phyloP scores from a whole-genome alignment of 2,113 vertebrate species.

The Calidris pygmaea region DNA sequence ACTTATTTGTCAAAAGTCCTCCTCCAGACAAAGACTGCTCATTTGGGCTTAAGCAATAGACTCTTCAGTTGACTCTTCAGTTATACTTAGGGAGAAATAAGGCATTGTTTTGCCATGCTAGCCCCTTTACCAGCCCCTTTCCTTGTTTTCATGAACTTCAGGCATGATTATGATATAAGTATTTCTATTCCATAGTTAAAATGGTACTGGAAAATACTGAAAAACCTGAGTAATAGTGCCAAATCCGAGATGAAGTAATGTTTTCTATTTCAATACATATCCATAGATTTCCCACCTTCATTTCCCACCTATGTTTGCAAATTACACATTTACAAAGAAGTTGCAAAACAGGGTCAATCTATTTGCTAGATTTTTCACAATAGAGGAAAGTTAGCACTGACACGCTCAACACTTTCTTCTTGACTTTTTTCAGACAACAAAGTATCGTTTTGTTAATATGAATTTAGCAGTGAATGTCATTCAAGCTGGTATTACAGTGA shows the following conservation, averaged over 20 bases:
- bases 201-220: background rate
- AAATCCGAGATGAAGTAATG: background rate
- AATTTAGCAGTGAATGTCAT: background rate
- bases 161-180: background rate
- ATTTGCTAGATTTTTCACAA: background rate
- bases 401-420: background rate
- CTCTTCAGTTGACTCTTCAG: background rate
- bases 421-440: background rate
- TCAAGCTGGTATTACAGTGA: background rate
- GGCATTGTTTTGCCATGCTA: background rate
- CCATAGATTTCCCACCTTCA: background rate
- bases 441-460: background rate
- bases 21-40: background rate
- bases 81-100: background rate
- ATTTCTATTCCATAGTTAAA: background rate
- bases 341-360: background rate
- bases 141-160: background rate
- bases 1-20: background rate
- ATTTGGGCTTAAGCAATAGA: background rate
- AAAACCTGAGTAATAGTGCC: background rate
- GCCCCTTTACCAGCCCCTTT: background rate
- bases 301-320: background rate
- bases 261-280: background rate
- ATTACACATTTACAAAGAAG: background rate
- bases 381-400: background rate